These are phyloP conservation scores for Lottia scabra DNA, from an alignment of 2,888 invertebrate genomes.

Conservation along the genomic window DNA sequence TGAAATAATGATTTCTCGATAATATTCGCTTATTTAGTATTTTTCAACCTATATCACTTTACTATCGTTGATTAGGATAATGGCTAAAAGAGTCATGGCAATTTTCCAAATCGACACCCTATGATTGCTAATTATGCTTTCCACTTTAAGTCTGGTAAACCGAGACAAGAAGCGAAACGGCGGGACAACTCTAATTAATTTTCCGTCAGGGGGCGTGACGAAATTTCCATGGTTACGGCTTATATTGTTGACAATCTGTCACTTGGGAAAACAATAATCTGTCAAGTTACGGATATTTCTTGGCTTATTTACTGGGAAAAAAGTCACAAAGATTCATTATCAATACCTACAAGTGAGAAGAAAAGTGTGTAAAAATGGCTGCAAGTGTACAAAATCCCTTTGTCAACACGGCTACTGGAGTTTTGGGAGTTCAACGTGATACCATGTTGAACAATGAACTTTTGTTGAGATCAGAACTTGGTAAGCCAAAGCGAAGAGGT, in stretches of 20 bases:
- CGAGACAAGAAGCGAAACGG: too few species aligned
- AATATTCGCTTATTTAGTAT: too few species aligned
- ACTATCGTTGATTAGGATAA: too few species aligned
- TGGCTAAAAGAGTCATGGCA: too few species aligned
- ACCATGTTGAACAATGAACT: constrained; percentile 66
- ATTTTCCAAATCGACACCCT: too few species aligned
- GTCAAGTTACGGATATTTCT: not conserved
- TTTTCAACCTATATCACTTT: too few species aligned
- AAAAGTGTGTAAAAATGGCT: constrained; percentile 2
- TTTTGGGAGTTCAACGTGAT: constrained; percentile 60
- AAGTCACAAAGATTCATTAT: not conserved
- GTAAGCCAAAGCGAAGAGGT: constrained; percentile 58
- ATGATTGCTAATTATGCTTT: too few species aligned
- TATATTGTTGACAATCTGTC: not conserved
- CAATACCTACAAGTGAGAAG: not conserved
- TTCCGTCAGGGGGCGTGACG: not conserved
- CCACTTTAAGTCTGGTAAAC: too few species aligned
- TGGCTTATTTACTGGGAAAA: not conserved
- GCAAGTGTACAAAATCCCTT: constrained; percentile 39
- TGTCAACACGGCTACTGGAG: constrained; percentile 61
- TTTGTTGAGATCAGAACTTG: constrained; percentile 62
- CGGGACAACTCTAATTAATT: not conserved
- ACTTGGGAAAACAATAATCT: not conserved
- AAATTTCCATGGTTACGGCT: not conserved
- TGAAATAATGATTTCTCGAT: too few species aligned